A percentile compares a stretch with the other conserved stretches of the same genome.
phyloP scores from a whole-genome alignment of 2,797 vertebrate genomes.

The Orestias chungarensis region DNA sequence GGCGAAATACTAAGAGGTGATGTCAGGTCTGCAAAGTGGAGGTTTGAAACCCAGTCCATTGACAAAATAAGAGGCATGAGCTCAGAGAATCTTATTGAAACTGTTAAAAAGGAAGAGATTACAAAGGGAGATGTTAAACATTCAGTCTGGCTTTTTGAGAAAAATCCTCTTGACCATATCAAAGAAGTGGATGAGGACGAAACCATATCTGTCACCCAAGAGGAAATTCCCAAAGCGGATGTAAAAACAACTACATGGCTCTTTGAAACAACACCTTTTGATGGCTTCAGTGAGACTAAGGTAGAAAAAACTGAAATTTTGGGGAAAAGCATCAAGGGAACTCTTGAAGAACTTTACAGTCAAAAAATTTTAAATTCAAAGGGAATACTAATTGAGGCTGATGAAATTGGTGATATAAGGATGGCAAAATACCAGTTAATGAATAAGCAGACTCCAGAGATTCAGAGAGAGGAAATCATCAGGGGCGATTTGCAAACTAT shows the following conservation, averaged over 20 bases:
- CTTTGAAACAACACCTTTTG: slow-evolving; percentile 92
- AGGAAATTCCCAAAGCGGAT: slow-evolving; percentile 88
- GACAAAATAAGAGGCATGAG: slow-evolving; percentile 88
- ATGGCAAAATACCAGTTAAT: slow-evolving; percentile 95
- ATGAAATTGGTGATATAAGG: slow-evolving; percentile 91
- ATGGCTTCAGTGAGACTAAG: slow-evolving; percentile 86
- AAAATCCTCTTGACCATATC: slow-evolving; percentile 87
- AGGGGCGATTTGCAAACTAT: slow-evolving; percentile 88
- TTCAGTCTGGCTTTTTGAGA: slow-evolving; percentile 94
- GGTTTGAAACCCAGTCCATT: slow-evolving; percentile 90
- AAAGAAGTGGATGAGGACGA: slow-evolving; percentile 79
- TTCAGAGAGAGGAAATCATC: slow-evolving; percentile 90
- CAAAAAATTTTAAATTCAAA: slow-evolving; percentile 87
- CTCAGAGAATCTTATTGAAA: slow-evolving; percentile 84
- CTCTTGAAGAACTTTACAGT: slow-evolving; percentile 88
- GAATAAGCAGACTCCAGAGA: slow-evolving; percentile 87
- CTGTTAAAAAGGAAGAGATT: slow-evolving; percentile 85
- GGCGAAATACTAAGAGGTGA: slow-evolving; percentile 91
- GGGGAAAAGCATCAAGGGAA: slow-evolving; percentile 90
- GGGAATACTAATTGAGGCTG: slow-evolving; percentile 89
- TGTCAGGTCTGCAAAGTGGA: slow-evolving; percentile 90
- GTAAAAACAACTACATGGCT: slow-evolving; percentile 92
- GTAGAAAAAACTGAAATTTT: slow-evolving; percentile 85
- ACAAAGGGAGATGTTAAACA: slow-evolving; percentile 89
- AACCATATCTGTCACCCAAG: slow-evolving; percentile 54